Evolutionary conservation across 2,888 invertebrate species (phyloP), one percentile per base, ranked within the genome.

Genomic region (Idaea aversata): DNA sequence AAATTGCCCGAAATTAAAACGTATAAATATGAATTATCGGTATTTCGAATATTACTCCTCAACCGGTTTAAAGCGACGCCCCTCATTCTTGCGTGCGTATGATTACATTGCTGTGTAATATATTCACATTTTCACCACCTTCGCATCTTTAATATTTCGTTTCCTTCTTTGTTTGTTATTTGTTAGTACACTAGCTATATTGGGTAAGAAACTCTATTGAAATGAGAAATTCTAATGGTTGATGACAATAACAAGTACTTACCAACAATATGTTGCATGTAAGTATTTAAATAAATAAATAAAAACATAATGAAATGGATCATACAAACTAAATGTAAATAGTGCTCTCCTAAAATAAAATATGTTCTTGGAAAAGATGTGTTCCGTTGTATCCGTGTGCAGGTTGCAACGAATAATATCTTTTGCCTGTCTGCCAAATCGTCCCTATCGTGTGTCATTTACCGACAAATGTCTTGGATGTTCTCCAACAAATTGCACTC

Each of bases 91-190:
- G 92, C 92, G 91, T 93, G 91, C 88, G 88, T 90, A 85, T 90
- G 90, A 91, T 91, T 91, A 88, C 85, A 83, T 85, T 86, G 83
- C 87, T 81, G 83, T 84, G 85, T 90, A 91, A 92, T 92, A 88
- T 90, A 93, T 91, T 91, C 88, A 88, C 85, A 90, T 91, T 91
- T 90, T 90, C 89, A 88, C 88, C 90, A 89, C 89, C 87, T 90
- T 87, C 82, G 85, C 87, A 88, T 91, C 86, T 83, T 81, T 88
- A 86, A 88, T 88, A 80, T 88, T 88, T 85, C 78, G 78, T 85
- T 88, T 86, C 82, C 84, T 82, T 77, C 78, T 84, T 84, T 83
- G 79, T 83, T 84, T 60, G 63, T 64, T 67, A 64, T 47, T 61
- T 47, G 65, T 63, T 68, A 66, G 63, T 70, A 47, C 47, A 47